phyloP scores from a whole-genome alignment of 2,888 invertebrate genomes.

The Ectemnius continuus region DNA sequence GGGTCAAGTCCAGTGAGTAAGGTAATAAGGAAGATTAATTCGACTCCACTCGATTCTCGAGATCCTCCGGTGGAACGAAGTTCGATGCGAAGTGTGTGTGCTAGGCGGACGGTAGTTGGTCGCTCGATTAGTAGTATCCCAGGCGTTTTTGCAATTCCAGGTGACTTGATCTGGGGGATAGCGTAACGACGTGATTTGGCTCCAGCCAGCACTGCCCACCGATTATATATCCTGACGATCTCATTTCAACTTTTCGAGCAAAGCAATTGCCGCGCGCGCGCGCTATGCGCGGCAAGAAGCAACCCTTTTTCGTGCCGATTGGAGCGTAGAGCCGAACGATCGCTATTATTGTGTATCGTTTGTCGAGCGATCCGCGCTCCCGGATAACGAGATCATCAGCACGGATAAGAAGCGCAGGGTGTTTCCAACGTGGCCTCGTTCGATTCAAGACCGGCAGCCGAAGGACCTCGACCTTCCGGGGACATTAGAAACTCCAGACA shows the following conservation, averaged over 20 bases:
- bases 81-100: constrained; percentile 11
- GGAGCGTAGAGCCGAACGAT: neutral
- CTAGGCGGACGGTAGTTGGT: constrained; percentile 22
- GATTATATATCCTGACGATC: neutral
- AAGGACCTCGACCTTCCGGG: too few species aligned
- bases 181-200: constrained; percentile 16
- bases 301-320: constrained; percentile 1
- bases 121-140: neutral
- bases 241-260: neutral
- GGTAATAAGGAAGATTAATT: constrained; percentile 52
- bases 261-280: neutral
- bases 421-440: too few species aligned
- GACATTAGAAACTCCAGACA: too few species aligned
- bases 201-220: neutral
- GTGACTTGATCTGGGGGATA: constrained; percentile 5
- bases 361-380: neutral
- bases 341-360: too few species aligned
- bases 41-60: constrained; percentile 36
- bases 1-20: constrained; percentile 39
- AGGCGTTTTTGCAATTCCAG: constrained; percentile 6
- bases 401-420: too few species aligned
- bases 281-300: neutral
- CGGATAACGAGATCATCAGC: neutral
- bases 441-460: too few species aligned
- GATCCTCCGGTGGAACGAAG: neutral